Evolutionary conservation across 2,797 vertebrate genomes (phyloP), one percentile per base, ranked within the genome.

Genomic region (Helarctos malayanus): DNA sequence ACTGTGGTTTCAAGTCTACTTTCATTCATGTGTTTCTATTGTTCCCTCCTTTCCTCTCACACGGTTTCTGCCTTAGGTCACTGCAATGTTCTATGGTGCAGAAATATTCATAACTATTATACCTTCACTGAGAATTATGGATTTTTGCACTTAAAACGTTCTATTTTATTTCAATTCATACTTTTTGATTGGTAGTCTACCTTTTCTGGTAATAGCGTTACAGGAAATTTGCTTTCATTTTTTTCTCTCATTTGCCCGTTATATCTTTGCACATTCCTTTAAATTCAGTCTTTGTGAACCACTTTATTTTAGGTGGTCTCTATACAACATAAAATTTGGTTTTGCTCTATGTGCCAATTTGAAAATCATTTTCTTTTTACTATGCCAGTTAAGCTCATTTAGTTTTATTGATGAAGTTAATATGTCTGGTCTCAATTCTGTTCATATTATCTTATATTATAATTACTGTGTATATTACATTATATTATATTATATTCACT

Each of bases 181-280:
- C 7, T 15, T 27, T 89, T 23, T n/a, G 35, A 12, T 29, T 47
- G 27, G 8, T 15, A 85, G 59, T 65, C 32, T 63, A 15, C 16
- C 19, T 76, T 82, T 5, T 32, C 11, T 76, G 56, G 35, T n/a
- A 56, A 79, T 41, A 8, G 4, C 29, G 69, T 81, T 15, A 61
- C 73, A 76, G 54, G 47, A 95, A 88, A 89, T 23, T 49, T 82
- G 23, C 32, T 91, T 94, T 94, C 52, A 29, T 47, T 45, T 88
- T 38, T 69, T 45, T 29, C 10, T 15, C 19, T 38, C 15, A 4
- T 95, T 81, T 84, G n/a, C 21, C 9, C 14, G 3, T 54, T 57
- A 54, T 10, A 47, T 75, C 38, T 61, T n/a, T 29, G 1, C 6
- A 79, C 18, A 45, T n/a, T 3, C 23, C 80, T 83, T 68, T 84